Conservation (phyloP, 1,140 invertebrate species). For the Ganaspis sp. region DNA sequence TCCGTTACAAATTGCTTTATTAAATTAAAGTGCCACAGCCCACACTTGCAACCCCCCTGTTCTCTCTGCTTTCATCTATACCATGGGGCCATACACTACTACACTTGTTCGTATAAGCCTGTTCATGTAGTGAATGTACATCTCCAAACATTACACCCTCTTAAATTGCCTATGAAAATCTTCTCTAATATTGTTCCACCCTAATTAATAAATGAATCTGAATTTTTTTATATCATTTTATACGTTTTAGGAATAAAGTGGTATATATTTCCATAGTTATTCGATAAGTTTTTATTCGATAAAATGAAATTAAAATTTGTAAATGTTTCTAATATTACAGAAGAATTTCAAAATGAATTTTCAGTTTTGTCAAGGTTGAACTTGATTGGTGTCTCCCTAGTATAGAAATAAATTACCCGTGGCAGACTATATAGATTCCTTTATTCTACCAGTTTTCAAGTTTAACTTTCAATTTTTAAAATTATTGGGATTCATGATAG, state of each 20-base stretch:
- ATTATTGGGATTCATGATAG: too few relatives aligned
- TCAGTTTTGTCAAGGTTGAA: too few relatives aligned
- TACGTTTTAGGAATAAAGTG: background rate
- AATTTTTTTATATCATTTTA: background rate
- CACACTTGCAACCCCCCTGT: constrained; percentile 53
- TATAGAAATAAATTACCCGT: too few relatives aligned
- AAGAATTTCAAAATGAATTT: too few relatives aligned
- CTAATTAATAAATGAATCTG: constrained; percentile 1
- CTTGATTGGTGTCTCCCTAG: too few relatives aligned
- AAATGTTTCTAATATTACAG: too few relatives aligned
- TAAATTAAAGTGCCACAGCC: constrained; percentile 72
- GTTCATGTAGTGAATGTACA: constrained; percentile 26
- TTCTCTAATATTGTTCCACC: constrained; percentile 30
- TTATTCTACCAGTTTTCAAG: too few relatives aligned
- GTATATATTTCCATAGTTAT: background rate
- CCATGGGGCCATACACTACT: constrained; percentile 34
- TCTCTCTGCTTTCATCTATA: constrained; percentile 28
- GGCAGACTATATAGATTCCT: too few relatives aligned
- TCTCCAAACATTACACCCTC: constrained; percentile 36
- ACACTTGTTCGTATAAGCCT: constrained; percentile 32
- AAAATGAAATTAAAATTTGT: too few relatives aligned
- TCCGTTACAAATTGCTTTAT: constrained; percentile 75
- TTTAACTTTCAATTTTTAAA: too few relatives aligned
- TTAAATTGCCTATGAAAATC: constrained; percentile 48
- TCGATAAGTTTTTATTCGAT: background rate